Base-by-base conservation (phyloP, 35 echinoderm and acorn worm genomes). In the Acanthaster planci region DNA sequence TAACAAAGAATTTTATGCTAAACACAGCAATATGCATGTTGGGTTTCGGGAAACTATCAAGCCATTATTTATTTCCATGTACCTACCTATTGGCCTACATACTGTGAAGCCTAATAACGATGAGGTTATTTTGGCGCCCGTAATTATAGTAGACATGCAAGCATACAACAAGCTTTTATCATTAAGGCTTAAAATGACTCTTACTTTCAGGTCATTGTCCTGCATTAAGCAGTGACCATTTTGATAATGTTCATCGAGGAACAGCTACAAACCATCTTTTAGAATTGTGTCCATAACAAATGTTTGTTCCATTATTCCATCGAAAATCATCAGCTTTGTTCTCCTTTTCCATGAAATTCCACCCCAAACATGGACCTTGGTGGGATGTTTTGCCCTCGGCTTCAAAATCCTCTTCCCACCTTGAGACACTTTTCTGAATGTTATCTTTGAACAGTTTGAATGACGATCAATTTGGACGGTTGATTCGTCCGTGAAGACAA, bases 341-440 rank as follows among this genome's bases (percentile, higher is more conserved):
- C 21, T 68, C 15, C 58, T 60, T 1, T 47, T 17, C 23, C 30
- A 2, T 8, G 84, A 86, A 52, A 86, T 78, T 34, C 84, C 84
- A 0, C 37, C 84, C 84, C 84, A 86, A 36, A 86, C 84, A 32
- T 86, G 84, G 18, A 86, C 12, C 38, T 86, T 86, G 5, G 72
- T 40, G 15, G 84, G 84, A 17, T 86, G 91, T 59, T 93, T 88
- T 10, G 91, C 42, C n/a, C 31, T 56, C 2, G 80, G 67, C 38
- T 85, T 90, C 15, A 64, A n/a, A 18, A 8, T 64, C 21, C 59
- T 14, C 59, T n/a, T 1, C 7, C 21, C 12, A 8, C 21, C 22
- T 7, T 64, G 14, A 22, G 21, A n/a, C 30, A 64, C 1, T 44
- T 82, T 82, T 44, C 80, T 23, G 57, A 82, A 51, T 18, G 51